These are phyloP conservation scores for Caenorhabditis briggsae DNA, from an alignment of 1,140 invertebrate species.

Conservation along the genomic window DNA sequence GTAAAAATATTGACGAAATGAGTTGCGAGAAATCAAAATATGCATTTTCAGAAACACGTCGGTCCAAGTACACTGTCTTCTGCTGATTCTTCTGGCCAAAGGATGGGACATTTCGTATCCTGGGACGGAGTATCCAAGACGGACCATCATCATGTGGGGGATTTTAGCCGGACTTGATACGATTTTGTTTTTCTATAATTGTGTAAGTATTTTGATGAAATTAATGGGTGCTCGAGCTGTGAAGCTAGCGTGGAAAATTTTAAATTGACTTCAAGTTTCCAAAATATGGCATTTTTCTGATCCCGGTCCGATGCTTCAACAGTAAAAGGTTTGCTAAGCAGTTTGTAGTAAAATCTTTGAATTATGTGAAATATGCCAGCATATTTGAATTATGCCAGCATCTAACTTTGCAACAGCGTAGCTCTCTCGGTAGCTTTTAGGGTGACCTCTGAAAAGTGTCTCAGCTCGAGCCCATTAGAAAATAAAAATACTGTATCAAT, in stretches of 20 bases:
- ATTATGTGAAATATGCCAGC: no score
- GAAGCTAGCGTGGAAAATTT: neutral
- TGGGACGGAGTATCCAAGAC: slow-evolving; percentile 82
- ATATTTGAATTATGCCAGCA: no score
- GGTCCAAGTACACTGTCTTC: slow-evolving; percentile 81
- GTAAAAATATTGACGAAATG: no score
- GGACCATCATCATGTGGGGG: slow-evolving; percentile 88
- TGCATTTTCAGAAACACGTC: slow-evolving; percentile 52
- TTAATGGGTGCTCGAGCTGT: neutral
- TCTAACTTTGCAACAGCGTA: no score
- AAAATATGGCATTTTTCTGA: no score
- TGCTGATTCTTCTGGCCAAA: slow-evolving; percentile 92
- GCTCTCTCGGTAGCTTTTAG: no score
- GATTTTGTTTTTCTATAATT: slow-evolving; percentile 93
- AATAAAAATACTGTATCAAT: no score
- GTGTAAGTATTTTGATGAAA: slow-evolving; percentile 82
- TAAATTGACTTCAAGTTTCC: neutral
- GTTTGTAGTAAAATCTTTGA: no score
- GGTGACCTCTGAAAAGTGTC: no score
- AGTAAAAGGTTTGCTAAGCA: no score
- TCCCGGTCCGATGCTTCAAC: no score
- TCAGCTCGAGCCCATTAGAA: no score
- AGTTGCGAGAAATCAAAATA: slow-evolving; percentile 64
- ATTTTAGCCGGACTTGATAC: slow-evolving; percentile 91
- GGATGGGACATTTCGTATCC: slow-evolving; percentile 95